These are phyloP conservation scores for Dreissena rostriformis DNA, from an alignment of 1,140 invertebrate species.

Conservation along the genomic window DNA sequence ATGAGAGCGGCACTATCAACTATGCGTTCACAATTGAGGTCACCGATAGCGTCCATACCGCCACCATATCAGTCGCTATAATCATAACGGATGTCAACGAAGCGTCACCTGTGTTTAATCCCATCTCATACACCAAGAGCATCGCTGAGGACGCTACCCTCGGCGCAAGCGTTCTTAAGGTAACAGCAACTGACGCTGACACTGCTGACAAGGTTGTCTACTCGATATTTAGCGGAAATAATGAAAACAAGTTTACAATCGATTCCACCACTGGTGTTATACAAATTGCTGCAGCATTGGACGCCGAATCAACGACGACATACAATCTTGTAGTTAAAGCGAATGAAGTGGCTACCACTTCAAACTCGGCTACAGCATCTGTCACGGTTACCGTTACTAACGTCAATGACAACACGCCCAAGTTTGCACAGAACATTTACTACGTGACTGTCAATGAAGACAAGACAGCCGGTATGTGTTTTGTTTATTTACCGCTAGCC, in stretches of 20 bases:
- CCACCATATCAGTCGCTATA: too few relatives aligned
- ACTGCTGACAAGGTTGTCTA: constrained; percentile 51
- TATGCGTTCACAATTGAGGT: constrained; percentile 8
- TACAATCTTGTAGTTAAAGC: too few relatives aligned
- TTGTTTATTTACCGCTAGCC: background rate
- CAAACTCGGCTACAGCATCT: constrained; percentile 3
- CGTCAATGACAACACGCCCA: constrained; percentile 62
- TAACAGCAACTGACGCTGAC: constrained; percentile 66
- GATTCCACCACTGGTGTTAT: constrained; percentile 35
- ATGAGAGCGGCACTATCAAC: background rate
- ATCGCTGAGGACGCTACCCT: constrained; percentile 54
- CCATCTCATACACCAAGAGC: constrained; percentile 31
- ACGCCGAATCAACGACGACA: too few relatives aligned
- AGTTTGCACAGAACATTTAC: constrained; percentile 51
- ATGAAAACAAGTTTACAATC: constrained; percentile 29
- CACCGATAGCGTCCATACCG: constrained; percentile 40
- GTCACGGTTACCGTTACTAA: constrained; percentile 45
- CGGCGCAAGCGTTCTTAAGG: constrained; percentile 58
- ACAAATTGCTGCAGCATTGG: constrained; percentile 47
- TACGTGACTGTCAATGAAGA: constrained; percentile 34
- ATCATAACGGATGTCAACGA: constrained; percentile 85
- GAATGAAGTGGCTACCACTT: too few relatives aligned
- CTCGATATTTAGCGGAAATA: constrained; percentile 49
- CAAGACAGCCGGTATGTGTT: constrained; percentile 31
- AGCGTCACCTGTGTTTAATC: constrained; percentile 55